These are phyloP conservation scores for Enteromius mattozi DNA, from an alignment of 2,797 vertebrate genomes.

Conservation along the genomic window DNA sequence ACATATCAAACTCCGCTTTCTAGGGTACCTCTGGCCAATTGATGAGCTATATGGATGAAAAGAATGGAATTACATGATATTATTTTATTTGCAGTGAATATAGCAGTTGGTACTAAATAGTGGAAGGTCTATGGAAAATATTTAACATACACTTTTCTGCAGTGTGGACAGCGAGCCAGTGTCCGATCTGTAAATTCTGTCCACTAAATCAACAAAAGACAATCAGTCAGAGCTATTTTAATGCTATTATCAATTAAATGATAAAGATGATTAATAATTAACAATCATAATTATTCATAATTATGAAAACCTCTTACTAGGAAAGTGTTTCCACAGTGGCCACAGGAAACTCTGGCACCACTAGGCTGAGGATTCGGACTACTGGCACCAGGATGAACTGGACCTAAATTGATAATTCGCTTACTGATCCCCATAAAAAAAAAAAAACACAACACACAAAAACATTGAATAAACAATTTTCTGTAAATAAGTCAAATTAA, in stretches of 20 bases:
- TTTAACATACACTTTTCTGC: conserved; percentile 84
- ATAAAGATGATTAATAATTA: not conserved
- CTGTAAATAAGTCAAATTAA: not conserved
- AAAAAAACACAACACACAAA: not conserved
- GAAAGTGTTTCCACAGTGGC: conserved; percentile 88
- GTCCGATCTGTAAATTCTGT: conserved; percentile 87
- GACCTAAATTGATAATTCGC: conserved; percentile 87
- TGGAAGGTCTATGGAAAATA: not conserved
- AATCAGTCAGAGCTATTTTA: not conserved
- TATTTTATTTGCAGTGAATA: not conserved
- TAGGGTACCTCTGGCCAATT: conserved; percentile 84
- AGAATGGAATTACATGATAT: not conserved
- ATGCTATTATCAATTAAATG: not conserved
- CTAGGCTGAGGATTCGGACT: conserved; percentile 81
- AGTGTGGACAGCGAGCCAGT: conserved; percentile 87
- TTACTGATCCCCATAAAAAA: conserved; percentile 73
- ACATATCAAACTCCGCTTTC: conserved; percentile 83
- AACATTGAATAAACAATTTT: not conserved
- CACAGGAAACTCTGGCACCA: conserved; percentile 86
- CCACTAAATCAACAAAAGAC: conserved; percentile 74
- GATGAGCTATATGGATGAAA: conserved; percentile 79
- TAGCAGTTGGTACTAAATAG: not conserved
- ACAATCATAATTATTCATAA: too few species aligned
- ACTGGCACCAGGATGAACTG: conserved; percentile 80
- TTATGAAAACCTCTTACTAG: conserved; percentile 73